Conservation (phyloP, 2,888 invertebrate species). For the Teinopalpus imperialis region DNA sequence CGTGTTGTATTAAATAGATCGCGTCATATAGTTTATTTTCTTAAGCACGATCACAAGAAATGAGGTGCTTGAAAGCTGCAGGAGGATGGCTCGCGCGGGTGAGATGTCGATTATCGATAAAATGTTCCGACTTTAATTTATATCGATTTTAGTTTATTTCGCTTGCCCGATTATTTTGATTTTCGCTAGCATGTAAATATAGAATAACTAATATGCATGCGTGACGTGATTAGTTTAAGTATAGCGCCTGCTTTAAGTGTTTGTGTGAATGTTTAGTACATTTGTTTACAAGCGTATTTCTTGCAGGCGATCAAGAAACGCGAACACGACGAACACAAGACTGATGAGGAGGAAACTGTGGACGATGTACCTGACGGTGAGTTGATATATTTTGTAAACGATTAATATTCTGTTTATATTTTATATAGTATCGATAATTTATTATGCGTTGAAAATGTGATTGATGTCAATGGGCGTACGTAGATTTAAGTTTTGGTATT, state of each 20-base stretch:
- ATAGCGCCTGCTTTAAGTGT: slow-evolving; percentile 34
- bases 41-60: slow-evolving; percentile 39
- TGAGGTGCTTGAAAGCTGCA: slow-evolving; percentile 78
- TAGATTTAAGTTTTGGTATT: no score
- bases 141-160: slow-evolving; percentile 65
- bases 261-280: not conserved
- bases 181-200: not conserved
- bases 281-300: slow-evolving; percentile 28
- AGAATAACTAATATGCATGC: not conserved
- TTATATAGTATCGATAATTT: no score
- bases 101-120: slow-evolving; percentile 66
- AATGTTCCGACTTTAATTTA: slow-evolving; percentile 67
- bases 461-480: no score
- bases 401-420: no score
- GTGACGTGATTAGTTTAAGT: slow-evolving; percentile 18
- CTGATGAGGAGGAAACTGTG: slow-evolving; percentile 63
- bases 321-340: slow-evolving; percentile 68
- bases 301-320: slow-evolving; percentile 77
- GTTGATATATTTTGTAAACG: slow-evolving; percentile 41
- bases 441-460: no score
- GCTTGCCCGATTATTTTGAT: slow-evolving; percentile 52
- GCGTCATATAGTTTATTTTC: slow-evolving; percentile 39
- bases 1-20: slow-evolving; percentile 62
- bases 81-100: slow-evolving; percentile 80
- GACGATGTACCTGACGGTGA: slow-evolving; percentile 70